Evolutionary conservation across 1,140 invertebrate genomes (phyloP).

Genomic region (Maniola jurtina): DNA sequence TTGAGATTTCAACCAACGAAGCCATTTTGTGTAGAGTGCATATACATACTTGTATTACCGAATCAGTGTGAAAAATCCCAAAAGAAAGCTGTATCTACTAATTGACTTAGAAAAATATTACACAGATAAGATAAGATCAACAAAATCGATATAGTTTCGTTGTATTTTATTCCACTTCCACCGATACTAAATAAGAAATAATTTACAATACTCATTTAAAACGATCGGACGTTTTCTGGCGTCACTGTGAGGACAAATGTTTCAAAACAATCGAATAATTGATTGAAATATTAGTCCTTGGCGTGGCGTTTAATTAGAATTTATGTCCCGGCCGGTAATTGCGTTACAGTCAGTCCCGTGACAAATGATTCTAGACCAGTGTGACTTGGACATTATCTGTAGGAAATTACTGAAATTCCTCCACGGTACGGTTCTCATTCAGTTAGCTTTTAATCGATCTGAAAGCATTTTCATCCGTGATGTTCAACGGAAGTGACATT

Average conservation of each 20-base stretch:
- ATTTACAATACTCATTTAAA: conserved; percentile 14
- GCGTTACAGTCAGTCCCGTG: conserved; percentile 34
- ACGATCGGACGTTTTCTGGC: conserved; percentile 5
- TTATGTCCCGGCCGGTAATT: conserved; percentile 39
- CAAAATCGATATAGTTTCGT: conserved; percentile 3
- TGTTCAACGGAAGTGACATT: conserved; percentile 16
- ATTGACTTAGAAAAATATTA: conserved; percentile 14
- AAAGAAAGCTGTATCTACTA: conserved; percentile 8
- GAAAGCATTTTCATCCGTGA: conserved; percentile 7
- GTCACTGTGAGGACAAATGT: conserved; percentile 12
- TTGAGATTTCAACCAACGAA: no score
- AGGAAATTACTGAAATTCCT: conserved; percentile 25
- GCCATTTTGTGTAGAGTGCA: no score
- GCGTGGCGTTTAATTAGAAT: conserved; percentile 39
- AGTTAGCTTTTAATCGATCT: conserved; percentile 13
- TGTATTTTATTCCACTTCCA: conserved; percentile 4
- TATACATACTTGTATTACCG: no score
- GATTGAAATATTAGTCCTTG: conserved; percentile 39
- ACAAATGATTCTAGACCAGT: conserved; percentile 34
- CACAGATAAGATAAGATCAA: conserved; percentile 18
- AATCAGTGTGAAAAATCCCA: background rate
- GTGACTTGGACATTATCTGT: conserved; percentile 14
- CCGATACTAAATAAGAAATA: conserved; percentile 7
- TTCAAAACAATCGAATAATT: conserved; percentile 38
- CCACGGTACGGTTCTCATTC: background rate